These are phyloP conservation scores for Strix occidentalis DNA, from an alignment of 2,797 vertebrate genomes.

Conservation along the genomic window DNA sequence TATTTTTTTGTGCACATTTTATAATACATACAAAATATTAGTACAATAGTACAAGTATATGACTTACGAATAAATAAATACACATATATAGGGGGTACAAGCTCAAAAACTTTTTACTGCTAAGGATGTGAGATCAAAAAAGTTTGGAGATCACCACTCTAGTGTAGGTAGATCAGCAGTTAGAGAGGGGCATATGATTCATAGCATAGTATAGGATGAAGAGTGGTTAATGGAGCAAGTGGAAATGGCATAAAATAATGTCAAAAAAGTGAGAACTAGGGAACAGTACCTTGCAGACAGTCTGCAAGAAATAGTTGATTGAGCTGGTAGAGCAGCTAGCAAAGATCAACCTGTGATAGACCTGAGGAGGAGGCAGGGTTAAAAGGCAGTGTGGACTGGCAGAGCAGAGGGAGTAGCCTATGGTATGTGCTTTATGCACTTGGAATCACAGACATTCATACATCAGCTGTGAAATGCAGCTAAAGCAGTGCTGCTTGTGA, in stretches of 20 bases:
- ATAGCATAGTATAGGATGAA: neutral
- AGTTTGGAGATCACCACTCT: neutral
- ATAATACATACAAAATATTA: neutral
- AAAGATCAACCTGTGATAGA: neutral
- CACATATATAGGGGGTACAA: neutral
- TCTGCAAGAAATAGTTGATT: neutral
- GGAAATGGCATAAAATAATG: neutral
- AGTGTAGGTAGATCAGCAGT: neutral
- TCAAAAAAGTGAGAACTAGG: neutral
- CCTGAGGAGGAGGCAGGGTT: neutral
- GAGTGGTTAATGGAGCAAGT: neutral
- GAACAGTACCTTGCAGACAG: neutral
- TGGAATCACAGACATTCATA: neutral
- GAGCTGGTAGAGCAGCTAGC: neutral
- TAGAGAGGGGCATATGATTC: neutral
- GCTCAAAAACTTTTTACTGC: neutral
- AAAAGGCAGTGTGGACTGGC: neutral
- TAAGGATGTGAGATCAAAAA: neutral
- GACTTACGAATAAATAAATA: neutral
- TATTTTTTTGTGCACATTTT: neutral
- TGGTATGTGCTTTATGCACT: neutral
- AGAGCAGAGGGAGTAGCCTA: neutral
- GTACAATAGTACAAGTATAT: neutral
- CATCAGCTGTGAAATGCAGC: neutral
- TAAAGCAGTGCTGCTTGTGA: constrained; percentile 15